Conservation (phyloP, 2,888 invertebrate species). For the Harpalus rufipes region DNA sequence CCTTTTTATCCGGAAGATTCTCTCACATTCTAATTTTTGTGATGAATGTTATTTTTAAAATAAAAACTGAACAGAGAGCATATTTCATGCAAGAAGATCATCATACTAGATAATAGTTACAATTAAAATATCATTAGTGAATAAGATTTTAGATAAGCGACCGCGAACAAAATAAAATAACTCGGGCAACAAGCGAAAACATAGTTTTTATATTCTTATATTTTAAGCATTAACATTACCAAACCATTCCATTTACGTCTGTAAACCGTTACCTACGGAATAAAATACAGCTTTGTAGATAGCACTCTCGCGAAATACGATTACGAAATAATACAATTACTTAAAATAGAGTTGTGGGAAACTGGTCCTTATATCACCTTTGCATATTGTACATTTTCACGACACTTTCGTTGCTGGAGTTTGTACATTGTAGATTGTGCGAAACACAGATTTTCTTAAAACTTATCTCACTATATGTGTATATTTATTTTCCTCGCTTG, state of each 20-base stretch:
- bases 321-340: slow-evolving; percentile 46
- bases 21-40: slow-evolving; percentile 24
- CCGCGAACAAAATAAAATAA: slow-evolving; percentile 28
- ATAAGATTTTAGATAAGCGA: slow-evolving; percentile 57
- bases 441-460: slow-evolving; percentile 1
- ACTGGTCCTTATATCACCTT: background rate
- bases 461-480: background rate
- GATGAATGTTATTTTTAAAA: slow-evolving; percentile 50
- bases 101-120: slow-evolving; percentile 55
- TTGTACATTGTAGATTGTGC: slow-evolving; percentile 19
- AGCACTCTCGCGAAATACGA: slow-evolving; percentile 46
- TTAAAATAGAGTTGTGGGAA: slow-evolving; percentile 5
- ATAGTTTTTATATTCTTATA: slow-evolving; percentile 31
- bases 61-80: slow-evolving; percentile 43
- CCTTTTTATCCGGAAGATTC: background rate
- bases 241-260: slow-evolving; percentile 35
- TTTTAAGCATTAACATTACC: slow-evolving; percentile 42
- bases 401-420: background rate
- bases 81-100: slow-evolving; percentile 59
- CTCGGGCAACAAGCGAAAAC: slow-evolving; percentile 16
- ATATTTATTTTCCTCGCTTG: too few relatives aligned
- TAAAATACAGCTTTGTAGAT: slow-evolving; percentile 36
- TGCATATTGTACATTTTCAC: background rate
- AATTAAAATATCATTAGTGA: slow-evolving; percentile 63
- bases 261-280: slow-evolving; percentile 37